Evolutionary conservation across 2,797 vertebrate genomes (phyloP).

Genomic region (Sandelia bainsii): DNA sequence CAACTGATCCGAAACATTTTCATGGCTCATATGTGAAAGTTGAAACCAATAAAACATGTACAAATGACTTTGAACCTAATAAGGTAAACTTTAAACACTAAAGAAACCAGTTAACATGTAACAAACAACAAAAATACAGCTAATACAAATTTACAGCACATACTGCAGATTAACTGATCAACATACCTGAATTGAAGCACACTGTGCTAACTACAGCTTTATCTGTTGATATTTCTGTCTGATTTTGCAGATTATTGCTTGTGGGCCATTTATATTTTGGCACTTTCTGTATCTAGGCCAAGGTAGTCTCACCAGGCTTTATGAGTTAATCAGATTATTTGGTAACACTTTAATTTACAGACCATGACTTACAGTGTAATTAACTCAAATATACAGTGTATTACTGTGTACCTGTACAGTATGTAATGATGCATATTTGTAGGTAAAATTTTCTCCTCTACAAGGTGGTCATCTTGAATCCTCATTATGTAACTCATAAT

Average conservation of each 20-base stretch:
- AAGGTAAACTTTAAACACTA: too few species aligned
- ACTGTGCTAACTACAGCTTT: neutral
- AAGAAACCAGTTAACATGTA: too few species aligned
- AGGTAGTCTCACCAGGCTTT: slow-evolving; percentile 47
- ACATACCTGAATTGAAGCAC: neutral
- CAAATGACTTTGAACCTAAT: neutral
- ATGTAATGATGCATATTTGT: too few species aligned
- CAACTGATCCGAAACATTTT: neutral
- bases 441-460: neutral
- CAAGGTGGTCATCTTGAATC: slow-evolving; percentile 19
- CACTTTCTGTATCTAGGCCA: slow-evolving; percentile 72
- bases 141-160: neutral
- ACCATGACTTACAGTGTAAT: too few species aligned
- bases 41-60: neutral
- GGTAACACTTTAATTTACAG: too few species aligned
- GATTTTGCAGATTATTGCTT: neutral
- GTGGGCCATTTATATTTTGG: slow-evolving; percentile 18
- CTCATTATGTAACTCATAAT: slow-evolving; percentile 27
- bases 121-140: neutral
- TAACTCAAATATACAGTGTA: too few species aligned
- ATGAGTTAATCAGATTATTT: slow-evolving; percentile 48
- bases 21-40: neutral
- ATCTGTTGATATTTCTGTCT: neutral
- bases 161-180: neutral
- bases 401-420: too few species aligned